These are phyloP conservation scores for human (Homo sapiens) DNA, from an alignment of 2,113 vertebrate species.

Conservation along the genomic window DNA sequence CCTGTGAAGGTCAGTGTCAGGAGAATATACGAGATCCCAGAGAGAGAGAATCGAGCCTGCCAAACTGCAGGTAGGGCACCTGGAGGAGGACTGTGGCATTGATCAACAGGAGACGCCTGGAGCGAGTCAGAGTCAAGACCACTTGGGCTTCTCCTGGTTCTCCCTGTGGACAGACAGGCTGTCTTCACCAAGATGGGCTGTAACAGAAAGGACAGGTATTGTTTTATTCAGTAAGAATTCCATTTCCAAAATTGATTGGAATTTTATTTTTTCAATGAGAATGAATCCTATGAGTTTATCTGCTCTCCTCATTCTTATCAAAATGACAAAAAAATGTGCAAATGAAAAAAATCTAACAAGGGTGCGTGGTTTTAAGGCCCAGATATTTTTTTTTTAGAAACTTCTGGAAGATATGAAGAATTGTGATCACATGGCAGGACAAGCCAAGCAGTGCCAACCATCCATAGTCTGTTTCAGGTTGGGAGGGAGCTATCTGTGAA, in stretches of 20 bases:
- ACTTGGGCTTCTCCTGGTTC: neutral
- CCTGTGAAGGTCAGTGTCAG: accelerated
- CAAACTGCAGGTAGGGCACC: neutral
- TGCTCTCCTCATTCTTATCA: neutral
- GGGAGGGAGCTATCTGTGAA: neutral
- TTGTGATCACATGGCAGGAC: neutral
- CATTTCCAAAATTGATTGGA: neutral
- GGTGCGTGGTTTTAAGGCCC: neutral
- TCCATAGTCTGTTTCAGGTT: neutral
- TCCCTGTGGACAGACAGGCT: neutral
- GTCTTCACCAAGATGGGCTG: too few species aligned
- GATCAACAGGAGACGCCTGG: neutral
- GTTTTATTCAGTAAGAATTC: neutral
- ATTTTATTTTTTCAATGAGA: neutral
- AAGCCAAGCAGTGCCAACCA: neutral
- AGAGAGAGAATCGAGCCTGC: neutral
- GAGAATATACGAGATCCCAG: neutral
- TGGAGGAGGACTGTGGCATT: neutral
- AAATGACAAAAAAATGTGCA: neutral
- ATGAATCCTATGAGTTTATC: too few species aligned
- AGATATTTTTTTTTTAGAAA: neutral
- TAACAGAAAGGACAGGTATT: neutral
- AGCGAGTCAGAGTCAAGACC: neutral
- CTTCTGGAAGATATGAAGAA: neutral
- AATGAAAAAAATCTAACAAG: neutral